Evolutionary conservation across 2,113 vertebrate genomes (phyloP).

Genomic region (Notiomystis cincta): DNA sequence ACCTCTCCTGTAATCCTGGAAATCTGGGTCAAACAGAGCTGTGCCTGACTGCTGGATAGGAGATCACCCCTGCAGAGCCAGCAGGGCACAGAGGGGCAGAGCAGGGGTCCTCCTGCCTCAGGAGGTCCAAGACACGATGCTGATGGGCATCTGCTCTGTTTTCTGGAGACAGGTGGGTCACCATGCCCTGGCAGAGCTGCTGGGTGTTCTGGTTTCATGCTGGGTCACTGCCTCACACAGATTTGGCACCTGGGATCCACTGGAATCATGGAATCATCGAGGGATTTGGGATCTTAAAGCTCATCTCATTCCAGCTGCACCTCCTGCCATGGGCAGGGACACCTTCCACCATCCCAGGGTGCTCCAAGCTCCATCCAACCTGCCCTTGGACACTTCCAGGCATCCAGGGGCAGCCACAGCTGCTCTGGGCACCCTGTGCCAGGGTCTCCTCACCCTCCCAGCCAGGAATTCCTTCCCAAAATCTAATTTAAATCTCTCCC

Average conservation of each 20-base stretch:
- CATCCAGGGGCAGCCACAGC: neutral
- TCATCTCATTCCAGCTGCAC: neutral
- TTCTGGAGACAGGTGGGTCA: accelerated
- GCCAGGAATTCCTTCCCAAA: neutral
- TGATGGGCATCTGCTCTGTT: neutral
- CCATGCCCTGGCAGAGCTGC: accelerated
- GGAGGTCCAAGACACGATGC: neutral
- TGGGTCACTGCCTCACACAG: neutral
- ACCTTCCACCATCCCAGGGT: accelerated
- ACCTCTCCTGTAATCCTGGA: neutral
- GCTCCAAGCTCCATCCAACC: accelerated
- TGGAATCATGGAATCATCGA: neutral
- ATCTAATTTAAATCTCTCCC: neutral
- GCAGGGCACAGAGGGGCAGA: neutral
- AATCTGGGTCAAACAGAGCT: neutral
- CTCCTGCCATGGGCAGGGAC: neutral
- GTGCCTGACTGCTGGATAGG: neutral
- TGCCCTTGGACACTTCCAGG: neutral
- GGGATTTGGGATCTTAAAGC: neutral
- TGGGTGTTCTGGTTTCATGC: neutral
- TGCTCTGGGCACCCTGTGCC: neutral
- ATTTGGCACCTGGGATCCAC: neutral
- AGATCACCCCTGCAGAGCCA: neutral
- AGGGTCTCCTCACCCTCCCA: accelerated
- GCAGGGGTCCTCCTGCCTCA: neutral